Base-by-base conservation (phyloP, 1,140 invertebrate species). In the Carposina sasakii region DNA sequence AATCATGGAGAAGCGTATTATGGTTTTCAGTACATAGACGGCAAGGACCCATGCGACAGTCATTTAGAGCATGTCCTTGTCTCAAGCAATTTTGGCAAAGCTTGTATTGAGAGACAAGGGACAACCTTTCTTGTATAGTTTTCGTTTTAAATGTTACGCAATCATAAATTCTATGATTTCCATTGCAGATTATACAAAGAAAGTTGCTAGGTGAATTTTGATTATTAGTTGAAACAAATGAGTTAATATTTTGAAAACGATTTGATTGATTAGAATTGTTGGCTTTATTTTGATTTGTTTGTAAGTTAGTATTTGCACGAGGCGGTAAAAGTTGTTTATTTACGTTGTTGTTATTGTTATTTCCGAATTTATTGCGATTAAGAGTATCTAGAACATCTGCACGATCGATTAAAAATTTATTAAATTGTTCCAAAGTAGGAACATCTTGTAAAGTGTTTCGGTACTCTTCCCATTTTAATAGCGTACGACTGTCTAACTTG, bases 41-140 rank as follows among this genome's bases (percentile, higher is more conserved):
- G 23, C 59, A 66, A 13, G 56, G 41, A 10, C 54, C 52, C 28
- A 61, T 26, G 1, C 50, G 54, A 41, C 60, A 60, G 12, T 60
- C 37, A 41, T 12, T 39, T 5, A 52, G 33, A 16, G 43, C 19
- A 46, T 65, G 62, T 19, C 59, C 59, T 20, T 62, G 56, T 13
- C 55, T 24, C 15, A 62, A 39, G 44, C 63, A 66, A 30, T 66
- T 66, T 5, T 22, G 6, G 24, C 62, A 65, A 16, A 61, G 23
- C 34, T 59, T 66, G 21, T 59, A 59, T 37, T 54, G 54, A 17
- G 26, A 20, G 9, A 62, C 48, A 20, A 47, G 30, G 23, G 36
- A 16, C 19, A 54, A 28, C 53, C 33, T 52, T n/a, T 63, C 56
- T 8, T 60, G 33, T 33, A 57, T 43, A 21, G 20, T 23, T 40